These are phyloP conservation scores for Trachelus stipa DNA, from an alignment of 2,888 invertebrate genomes.

Conservation along the genomic window DNA sequence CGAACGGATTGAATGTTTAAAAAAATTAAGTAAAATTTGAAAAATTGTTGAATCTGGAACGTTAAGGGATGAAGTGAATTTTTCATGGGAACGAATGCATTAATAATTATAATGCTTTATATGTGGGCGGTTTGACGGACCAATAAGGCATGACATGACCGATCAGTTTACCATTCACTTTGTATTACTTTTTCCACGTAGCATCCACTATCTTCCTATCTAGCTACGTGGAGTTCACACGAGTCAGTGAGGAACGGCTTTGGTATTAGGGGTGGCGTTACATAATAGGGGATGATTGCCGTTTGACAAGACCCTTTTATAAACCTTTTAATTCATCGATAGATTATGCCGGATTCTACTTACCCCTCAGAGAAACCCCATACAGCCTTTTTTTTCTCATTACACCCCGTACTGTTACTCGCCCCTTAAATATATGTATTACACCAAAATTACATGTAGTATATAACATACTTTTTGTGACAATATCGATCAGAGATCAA, in stretches of 20 bases:
- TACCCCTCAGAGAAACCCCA: neutral
- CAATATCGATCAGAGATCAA: too few species aligned
- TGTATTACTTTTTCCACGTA: conserved; percentile 37
- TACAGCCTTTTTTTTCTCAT: neutral
- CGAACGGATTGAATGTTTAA: neutral
- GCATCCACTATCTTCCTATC: conserved; percentile 40
- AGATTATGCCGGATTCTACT: conserved; percentile 1
- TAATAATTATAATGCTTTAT: conserved; percentile 33
- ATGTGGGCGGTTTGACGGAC: conserved; percentile 62
- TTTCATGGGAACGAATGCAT: conserved; percentile 46
- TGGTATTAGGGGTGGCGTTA: conserved; percentile 48
- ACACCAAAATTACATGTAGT: too few species aligned
- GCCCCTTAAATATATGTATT: too few species aligned
- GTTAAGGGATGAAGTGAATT: neutral
- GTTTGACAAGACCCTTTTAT: conserved; percentile 52
- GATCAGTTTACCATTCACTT: conserved; percentile 56
- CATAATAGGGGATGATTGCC: conserved; percentile 62
- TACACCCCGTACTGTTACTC: neutral
- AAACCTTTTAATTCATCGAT: conserved; percentile 49
- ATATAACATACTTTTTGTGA: too few species aligned
- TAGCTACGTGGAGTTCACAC: conserved; percentile 59
- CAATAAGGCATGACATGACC: conserved; percentile 61
- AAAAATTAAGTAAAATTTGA: neutral
- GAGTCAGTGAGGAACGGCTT: conserved; percentile 36
- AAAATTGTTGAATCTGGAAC: neutral